A percentile compares a stretch with the other conserved stretches of the same genome.
Evolutionary conservation across 2,113 vertebrate species (phyloP).

Genomic region (Ceuthmochares aereus): DNA sequence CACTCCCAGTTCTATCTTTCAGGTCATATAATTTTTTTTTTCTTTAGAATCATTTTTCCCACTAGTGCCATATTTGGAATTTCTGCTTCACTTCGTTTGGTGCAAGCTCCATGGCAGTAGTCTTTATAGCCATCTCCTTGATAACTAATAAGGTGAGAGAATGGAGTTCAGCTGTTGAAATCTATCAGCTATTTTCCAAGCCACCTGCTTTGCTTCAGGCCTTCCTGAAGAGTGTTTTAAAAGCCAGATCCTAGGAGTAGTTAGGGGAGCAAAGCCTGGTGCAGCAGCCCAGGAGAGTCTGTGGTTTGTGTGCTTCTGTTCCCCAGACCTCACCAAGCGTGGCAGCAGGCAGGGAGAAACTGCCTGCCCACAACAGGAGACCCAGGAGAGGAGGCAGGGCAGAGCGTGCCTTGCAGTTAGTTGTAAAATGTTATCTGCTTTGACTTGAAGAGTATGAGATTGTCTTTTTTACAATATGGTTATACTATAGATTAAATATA

Average conservation of each 20-base stretch:
- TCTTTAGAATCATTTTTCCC: neutral
- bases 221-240: neutral
- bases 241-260: neutral
- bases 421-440: neutral
- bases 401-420: neutral
- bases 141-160: neutral
- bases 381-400: neutral
- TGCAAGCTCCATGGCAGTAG: accelerated
- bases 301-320: accelerated
- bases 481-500: neutral
- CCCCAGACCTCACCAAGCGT: neutral
- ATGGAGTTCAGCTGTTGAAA: neutral
- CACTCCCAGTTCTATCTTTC: neutral
- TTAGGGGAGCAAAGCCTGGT: neutral
- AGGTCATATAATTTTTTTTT: neutral
- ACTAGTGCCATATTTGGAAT: neutral
- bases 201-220: neutral
- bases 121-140: neutral
- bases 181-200: neutral
- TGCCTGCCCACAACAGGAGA: neutral
- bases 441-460: neutral
- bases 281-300: neutral
- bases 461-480: neutral
- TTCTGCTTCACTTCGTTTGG: neutral
- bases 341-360: neutral